Conservation (phyloP, 92 coral and sea anemone species). For the Blastomussa wellsi region DNA sequence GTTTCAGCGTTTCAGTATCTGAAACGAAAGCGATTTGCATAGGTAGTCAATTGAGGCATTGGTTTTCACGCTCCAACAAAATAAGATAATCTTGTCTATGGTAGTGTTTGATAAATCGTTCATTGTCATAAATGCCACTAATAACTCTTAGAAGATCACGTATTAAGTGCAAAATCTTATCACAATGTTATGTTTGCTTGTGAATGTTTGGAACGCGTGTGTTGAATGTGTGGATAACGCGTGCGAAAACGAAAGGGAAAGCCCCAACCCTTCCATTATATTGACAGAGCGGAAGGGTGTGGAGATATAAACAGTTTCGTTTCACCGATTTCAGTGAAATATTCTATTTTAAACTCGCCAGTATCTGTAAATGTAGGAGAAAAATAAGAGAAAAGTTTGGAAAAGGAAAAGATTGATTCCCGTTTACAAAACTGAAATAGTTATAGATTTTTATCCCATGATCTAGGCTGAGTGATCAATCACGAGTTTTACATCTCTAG, state of each 20-base stretch:
- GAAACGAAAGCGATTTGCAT: slow-evolving; percentile 10
- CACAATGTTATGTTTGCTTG: not conserved
- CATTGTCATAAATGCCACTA: not conserved
- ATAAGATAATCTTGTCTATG: not conserved
- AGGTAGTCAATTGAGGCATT: not conserved
- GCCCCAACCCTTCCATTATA: not conserved
- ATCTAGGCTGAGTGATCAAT: too few species aligned
- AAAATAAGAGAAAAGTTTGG: not conserved
- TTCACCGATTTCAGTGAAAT: not conserved
- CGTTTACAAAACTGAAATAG: too few species aligned
- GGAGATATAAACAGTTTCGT: not conserved
- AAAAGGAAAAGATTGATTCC: too few species aligned
- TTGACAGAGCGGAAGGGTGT: not conserved
- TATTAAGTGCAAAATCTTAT: not conserved
- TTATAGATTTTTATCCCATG: too few species aligned
- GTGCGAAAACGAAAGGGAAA: not conserved
- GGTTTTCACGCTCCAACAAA: not conserved
- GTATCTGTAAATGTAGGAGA: not conserved
- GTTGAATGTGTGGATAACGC: not conserved
- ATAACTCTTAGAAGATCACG: not conserved
- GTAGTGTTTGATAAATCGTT: not conserved
- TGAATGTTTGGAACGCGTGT: not conserved
- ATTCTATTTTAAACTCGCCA: not conserved
- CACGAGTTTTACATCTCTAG: too few species aligned
- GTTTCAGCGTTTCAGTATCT: not conserved